These are phyloP conservation scores for Pterobdella sp. DNA, from an alignment of 2,888 invertebrate genomes.

Conservation along the genomic window DNA sequence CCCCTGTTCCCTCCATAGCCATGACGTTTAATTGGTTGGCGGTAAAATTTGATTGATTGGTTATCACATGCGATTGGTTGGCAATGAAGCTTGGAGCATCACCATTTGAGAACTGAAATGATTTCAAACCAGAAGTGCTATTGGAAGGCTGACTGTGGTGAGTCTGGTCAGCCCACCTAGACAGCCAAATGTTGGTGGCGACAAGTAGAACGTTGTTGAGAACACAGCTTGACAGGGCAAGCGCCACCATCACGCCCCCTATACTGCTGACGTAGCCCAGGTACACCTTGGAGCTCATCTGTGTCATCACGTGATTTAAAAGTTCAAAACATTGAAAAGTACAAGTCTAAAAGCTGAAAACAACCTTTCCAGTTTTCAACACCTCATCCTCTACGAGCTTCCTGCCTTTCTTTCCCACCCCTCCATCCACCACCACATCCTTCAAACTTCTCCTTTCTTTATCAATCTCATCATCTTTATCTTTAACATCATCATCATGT, in stretches of 20 bases:
- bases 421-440: not conserved
- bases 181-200: conserved; percentile 22
- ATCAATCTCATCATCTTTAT: not conserved
- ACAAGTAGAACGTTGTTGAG: conserved; percentile 18
- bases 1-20: too few relatives aligned
- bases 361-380: conserved; percentile 22
- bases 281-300: conserved; percentile 16
- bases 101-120: too few relatives aligned
- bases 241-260: not conserved
- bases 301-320: not conserved
- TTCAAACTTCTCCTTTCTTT: not conserved
- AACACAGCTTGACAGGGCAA: not conserved
- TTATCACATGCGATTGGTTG: too few relatives aligned
- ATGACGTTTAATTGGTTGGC: too few relatives aligned
- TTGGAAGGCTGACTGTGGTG: not conserved
- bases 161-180: conserved; percentile 10
- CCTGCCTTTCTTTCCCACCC: not conserved
- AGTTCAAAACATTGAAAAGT: not conserved
- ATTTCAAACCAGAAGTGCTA: too few relatives aligned
- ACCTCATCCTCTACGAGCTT: conserved; percentile 10
- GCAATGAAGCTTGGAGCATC: too few relatives aligned
- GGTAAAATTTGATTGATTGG: too few relatives aligned
- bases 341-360: not conserved
- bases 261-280: not conserved
- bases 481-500: conserved; percentile 10